Conservation (phyloP, 2,113 vertebrate genomes). For the Xenopus tropicalis region DNA sequence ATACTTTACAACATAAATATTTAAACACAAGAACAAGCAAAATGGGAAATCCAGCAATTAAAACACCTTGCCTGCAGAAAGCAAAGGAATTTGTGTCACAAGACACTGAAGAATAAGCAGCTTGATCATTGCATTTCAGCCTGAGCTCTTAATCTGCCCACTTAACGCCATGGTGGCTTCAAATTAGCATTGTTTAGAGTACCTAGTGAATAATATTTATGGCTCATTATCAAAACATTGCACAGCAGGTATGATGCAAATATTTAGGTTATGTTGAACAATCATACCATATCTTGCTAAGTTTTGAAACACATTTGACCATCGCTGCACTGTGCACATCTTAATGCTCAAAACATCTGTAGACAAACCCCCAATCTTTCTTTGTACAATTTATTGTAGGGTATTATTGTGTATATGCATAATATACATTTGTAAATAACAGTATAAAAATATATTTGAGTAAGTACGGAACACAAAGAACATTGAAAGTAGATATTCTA, state of each 20-base stretch:
- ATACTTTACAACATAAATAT: conserved; percentile 21
- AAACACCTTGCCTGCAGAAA: conserved; percentile 6
- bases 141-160: not conserved
- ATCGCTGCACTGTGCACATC: conserved; percentile 7
- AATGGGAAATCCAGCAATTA: conserved; percentile 3
- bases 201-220: conserved; percentile 7
- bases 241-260: conserved; percentile 36
- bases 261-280: conserved; percentile 18
- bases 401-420: too few relatives aligned
- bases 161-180: not conserved
- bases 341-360: not conserved
- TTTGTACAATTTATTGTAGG: too few relatives aligned
- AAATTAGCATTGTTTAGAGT: conserved; percentile 19
- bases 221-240: conserved; percentile 30
- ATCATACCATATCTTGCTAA: conserved; percentile 24
- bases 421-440: too few relatives aligned
- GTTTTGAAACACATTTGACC: conserved; percentile 6
- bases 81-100: conserved; percentile 5
- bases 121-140: conserved; percentile 20
- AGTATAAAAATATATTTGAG: too few relatives aligned
- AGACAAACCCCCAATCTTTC: too few relatives aligned
- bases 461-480: too few relatives aligned
- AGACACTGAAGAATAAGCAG: conserved; percentile 8
- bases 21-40: conserved; percentile 3
- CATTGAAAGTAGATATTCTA: too few relatives aligned